phyloP scores from a whole-genome alignment of 2,888 invertebrate species.

The Embidobia sp. region DNA sequence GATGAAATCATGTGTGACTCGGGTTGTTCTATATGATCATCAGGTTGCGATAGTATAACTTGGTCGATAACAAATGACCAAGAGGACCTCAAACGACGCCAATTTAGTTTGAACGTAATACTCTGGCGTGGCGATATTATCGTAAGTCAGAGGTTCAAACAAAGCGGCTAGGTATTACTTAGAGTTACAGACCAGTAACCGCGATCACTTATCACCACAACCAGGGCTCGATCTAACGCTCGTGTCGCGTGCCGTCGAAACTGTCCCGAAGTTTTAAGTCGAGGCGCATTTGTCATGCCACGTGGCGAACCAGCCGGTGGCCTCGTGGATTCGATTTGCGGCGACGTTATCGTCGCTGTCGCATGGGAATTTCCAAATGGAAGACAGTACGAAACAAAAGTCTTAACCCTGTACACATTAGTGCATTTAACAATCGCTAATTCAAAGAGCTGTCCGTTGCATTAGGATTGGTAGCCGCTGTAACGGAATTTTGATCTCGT shows the following conservation, averaged over 20 bases:
- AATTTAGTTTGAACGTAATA: constrained; percentile 77
- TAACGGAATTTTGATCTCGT: not conserved
- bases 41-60: constrained; percentile 68
- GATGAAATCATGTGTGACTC: too few relatives aligned
- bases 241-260: constrained; percentile 63
- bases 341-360: constrained; percentile 60
- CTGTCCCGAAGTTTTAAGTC: constrained; percentile 66
- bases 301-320: constrained; percentile 59
- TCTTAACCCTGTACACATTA: constrained; percentile 21
- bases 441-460: constrained; percentile 19
- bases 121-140: constrained; percentile 75
- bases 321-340: constrained; percentile 64
- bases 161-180: constrained; percentile 81
- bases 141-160: constrained; percentile 81
- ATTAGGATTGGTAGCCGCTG: constrained; percentile 2
- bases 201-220: constrained; percentile 80
- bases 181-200: constrained; percentile 79
- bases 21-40: constrained; percentile 63
- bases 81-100: constrained; percentile 74
- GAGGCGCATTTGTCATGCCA: constrained; percentile 64
- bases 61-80: constrained; percentile 77
- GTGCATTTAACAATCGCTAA: constrained; percentile 21
- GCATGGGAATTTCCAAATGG: constrained; percentile 51
- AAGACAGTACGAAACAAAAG: constrained; percentile 52
- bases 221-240: constrained; percentile 68